Evolutionary conservation across 2,113 vertebrate species (phyloP).

Genomic region (Coptodon bakossiorum): DNA sequence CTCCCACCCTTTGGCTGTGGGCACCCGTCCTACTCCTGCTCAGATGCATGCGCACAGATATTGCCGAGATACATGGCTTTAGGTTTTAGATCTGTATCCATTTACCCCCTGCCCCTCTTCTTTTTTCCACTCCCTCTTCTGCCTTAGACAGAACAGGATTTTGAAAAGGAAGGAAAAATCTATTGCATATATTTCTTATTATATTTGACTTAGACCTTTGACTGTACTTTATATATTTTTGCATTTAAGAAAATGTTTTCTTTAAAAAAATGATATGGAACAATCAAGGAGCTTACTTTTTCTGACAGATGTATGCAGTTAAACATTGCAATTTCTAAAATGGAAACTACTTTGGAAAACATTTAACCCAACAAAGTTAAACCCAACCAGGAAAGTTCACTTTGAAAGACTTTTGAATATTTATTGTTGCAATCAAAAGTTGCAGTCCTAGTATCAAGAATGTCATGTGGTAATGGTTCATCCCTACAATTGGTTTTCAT

Average conservation of each 20-base stretch:
- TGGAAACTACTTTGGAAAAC: background rate
- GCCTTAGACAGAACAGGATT: background rate
- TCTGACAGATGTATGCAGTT: background rate
- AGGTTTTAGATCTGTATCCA: background rate
- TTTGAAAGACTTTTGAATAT: background rate
- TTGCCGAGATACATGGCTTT: background rate
- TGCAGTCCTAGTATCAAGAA: background rate
- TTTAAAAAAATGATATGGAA: background rate
- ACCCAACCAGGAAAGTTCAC: background rate
- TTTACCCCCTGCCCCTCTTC: background rate
- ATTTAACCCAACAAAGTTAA: background rate
- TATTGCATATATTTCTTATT: background rate
- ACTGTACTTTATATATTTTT: background rate
- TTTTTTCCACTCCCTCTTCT: background rate
- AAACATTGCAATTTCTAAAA: background rate
- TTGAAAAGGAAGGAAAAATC: background rate
- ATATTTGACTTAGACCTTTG: background rate
- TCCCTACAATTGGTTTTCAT: background rate
- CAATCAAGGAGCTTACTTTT: background rate
- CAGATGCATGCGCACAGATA: background rate
- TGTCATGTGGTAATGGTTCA: background rate
- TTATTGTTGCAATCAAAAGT: background rate
- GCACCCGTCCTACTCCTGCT: background rate
- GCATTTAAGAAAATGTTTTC: background rate
- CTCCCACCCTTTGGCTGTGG: background rate